phyloP scores from a whole-genome alignment of 1,140 invertebrate genomes.

The Drosophila seguyi region DNA sequence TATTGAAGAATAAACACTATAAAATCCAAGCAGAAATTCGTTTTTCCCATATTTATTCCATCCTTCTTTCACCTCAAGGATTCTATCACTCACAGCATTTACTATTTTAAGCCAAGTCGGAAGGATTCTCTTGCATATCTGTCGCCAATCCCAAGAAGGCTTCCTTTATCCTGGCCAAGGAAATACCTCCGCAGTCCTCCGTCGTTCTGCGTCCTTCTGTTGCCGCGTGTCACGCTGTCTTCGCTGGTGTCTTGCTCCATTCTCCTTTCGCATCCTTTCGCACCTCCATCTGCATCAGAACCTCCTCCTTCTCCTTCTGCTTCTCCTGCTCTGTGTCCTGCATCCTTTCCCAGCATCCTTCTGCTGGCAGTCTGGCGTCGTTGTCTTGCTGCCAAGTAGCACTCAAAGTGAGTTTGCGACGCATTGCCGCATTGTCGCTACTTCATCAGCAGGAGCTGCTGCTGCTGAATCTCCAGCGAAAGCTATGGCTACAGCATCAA shows the following conservation, averaged over 20 bases:
- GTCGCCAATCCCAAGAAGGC: constrained; percentile 26
- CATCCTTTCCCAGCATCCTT: constrained; percentile 13
- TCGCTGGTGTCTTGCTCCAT: constrained; percentile 28
- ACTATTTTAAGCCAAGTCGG: constrained; percentile 5
- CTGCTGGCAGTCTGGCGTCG: constrained; percentile 44
- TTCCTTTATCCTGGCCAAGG: constrained; percentile 37
- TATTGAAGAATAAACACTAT: too few relatives aligned
- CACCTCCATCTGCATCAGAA: constrained; percentile 40
- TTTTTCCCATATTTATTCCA: background rate
- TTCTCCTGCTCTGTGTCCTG: background rate
- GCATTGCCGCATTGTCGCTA: constrained; percentile 83
- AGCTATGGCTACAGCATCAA: constrained; percentile 58
- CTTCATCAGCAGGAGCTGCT: constrained; percentile 71
- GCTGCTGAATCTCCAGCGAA: constrained; percentile 30
- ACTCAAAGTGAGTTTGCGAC: constrained; percentile 82
- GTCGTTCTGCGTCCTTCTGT: constrained; percentile 5
- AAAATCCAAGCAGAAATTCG: background rate
- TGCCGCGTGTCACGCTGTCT: constrained; percentile 54
- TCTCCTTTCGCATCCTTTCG: constrained; percentile 16
- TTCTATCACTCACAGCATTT: constrained; percentile 6
- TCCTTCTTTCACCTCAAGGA: background rate
- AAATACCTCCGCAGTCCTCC: constrained; percentile 21
- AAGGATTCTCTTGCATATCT: constrained; percentile 32
- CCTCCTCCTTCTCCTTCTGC: constrained; percentile 11
- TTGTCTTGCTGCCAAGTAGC: constrained; percentile 73